Evolutionary conservation across 2,888 invertebrate species (phyloP), one percentile per base, ranked within the genome.

Genomic region (Plagodis dolabraria): DNA sequence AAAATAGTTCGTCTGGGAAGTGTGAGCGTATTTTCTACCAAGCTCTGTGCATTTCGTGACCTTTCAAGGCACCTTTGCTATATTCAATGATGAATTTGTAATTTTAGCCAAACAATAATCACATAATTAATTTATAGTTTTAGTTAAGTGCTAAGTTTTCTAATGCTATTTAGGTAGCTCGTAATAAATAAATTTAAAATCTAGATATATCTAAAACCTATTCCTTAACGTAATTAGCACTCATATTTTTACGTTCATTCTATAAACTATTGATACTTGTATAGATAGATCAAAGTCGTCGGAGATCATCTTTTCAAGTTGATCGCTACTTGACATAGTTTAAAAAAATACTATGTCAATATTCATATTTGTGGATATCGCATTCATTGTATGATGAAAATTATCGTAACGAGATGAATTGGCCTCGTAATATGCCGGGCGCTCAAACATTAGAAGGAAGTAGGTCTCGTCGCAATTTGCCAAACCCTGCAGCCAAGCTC

Each of bases 11-110:
- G 85, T 89, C 89, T 91, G 92, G 92, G 86, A 90, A 90, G 91
- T 92, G 92, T 89, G 91, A 89, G 91, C 91, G 86, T 89, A 89
- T 86, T 80, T 80, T 80, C 89, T 89, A 89, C 86, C 82, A 91
- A 91, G 90, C 92, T 86, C 83, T 85, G 92, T 92, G 92, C 90
- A 82, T 79, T 74, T 82, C 71, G 87, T 89, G 88, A 83, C 74
- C 72, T 70, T 85, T 83, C 10, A 47, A 61, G 67, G 83, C 83
- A 85, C 83, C 80, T 83, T 81, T 80, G 79, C 79, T 83, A 86
- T 81, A 83, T 88, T 87, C 79, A 80, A 87, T 88, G 85, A 81
- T 47, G 48, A 77, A 75, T 58, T 83, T 79, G 80, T 49, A 66
- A 60, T 65, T 63, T 49, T 54, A 48, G 47, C 53, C 56, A 57